Base-by-base conservation (phyloP, 1,140 invertebrate species). In the Ceratina calcarata region DNA sequence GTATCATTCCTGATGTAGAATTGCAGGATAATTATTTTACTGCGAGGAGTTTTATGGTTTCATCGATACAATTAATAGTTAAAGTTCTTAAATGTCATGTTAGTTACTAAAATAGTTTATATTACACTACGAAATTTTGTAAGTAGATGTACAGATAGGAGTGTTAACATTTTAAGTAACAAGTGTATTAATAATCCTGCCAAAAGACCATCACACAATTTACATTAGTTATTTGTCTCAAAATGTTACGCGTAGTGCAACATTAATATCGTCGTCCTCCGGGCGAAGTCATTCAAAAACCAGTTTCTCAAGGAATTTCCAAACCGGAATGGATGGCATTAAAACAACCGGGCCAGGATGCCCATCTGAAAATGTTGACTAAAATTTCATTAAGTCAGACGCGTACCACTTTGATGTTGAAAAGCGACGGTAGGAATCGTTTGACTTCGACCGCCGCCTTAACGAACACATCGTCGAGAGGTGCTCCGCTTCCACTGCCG, bases 391-490 rank as follows among this genome's bases (percentile, higher is more conserved):
- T 45, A 45, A 45, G 6, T 45, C 18, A 37, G 16, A 66, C 24
- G 69, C 92, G 80, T 91, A 94, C 93, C 92, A 94, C 93, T 93
- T 93, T 94, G 76, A 93, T 91, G 74, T 92, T 92, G 80, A 92
- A 91, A 20, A 94, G 89, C 10, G 93, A 93, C 0, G 93, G 93
- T 12, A 94, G 84, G 64, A 92, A 86, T 51, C 91, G 88, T 83
- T 92, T 93, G 45, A 93, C 87, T 81, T 91, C 90, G n/a, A 88
- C 89, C 10, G 83, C 89, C 65, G 88, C 90, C 82, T 93, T 93
- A 22, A 92, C 86, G 80, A 93, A 93, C 60, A 91, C 81, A 53
- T 94, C 93, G 37, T 86, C 76, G 53, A 86, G 68, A 68, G 81
- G 60, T 81, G 68, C 32, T 69, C 61, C 73, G 8, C 22, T 60